Evolutionary conservation across 2,113 vertebrate species (phyloP).

Genomic region (Rhodinocichla rosea): DNA sequence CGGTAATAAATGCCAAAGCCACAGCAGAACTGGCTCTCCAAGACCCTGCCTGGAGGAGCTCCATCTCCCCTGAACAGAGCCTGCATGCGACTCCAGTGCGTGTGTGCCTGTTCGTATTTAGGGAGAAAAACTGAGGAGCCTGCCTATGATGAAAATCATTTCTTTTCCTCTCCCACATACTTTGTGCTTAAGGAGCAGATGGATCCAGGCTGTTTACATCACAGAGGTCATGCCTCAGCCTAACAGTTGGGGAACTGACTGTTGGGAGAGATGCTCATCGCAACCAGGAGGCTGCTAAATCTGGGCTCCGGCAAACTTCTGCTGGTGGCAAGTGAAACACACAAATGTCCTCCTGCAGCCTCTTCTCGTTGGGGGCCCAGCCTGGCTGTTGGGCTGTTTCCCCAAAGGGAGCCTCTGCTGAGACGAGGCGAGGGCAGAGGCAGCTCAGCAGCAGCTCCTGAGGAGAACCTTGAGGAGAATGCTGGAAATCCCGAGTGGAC

Average conservation of each 20-base stretch:
- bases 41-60: conserved; percentile 33
- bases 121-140: conserved; percentile 25
- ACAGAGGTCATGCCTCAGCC: conserved; percentile 60
- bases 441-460: background rate
- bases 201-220: conserved; percentile 68
- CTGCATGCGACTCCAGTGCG: background rate
- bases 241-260: conserved; percentile 64
- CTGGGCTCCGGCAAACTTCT: conserved; percentile 37
- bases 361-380: background rate
- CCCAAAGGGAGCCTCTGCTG: background rate
- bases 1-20: conserved; percentile 28
- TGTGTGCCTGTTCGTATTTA: background rate
- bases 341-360: conserved; percentile 51
- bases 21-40: conserved; percentile 13
- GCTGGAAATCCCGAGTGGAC: background rate
- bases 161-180: conserved; percentile 58
- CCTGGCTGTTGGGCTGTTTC: background rate
- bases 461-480: background rate
- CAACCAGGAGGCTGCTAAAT: conserved; percentile 46
- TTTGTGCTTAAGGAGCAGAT: conserved; percentile 60
- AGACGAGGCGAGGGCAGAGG: background rate
- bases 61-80: background rate
- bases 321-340: conserved; percentile 18
- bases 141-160: conserved; percentile 13
- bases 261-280: conserved; percentile 43